Percentiles rank a stretch among this genome's conserved stretches.
phyloP scores from a whole-genome alignment of 2,797 vertebrate genomes.

The Sarcophilus harrisii region DNA sequence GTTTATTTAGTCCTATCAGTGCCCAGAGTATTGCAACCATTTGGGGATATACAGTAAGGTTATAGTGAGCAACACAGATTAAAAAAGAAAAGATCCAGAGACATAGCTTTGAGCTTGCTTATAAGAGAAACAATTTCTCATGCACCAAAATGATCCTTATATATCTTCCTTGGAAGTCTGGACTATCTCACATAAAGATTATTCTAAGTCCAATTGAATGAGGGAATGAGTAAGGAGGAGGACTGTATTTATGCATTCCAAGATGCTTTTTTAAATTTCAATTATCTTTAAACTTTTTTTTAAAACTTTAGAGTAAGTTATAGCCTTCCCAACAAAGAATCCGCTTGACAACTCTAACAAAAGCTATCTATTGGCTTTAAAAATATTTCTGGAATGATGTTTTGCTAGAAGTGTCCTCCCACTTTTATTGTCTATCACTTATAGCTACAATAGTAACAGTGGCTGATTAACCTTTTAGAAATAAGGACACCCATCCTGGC shows the following conservation, averaged over 20 bases:
- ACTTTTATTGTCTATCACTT: constrained; percentile 31
- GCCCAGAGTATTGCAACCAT: not conserved
- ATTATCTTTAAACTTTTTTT: not conserved
- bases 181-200: not conserved
- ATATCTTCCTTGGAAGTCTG: not conserved
- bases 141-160: not conserved
- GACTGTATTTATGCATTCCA: not conserved
- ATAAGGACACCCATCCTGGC: constrained; percentile 16
- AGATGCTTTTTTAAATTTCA: constrained; percentile 16
- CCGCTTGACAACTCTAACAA: constrained; percentile 48
- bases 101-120: not conserved
- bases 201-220: not conserved
- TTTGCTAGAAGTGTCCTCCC: constrained; percentile 47
- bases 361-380: constrained; percentile 48
- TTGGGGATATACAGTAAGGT: not conserved
- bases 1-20: not conserved
- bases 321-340: constrained; percentile 33
- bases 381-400: constrained; percentile 25
- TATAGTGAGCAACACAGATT: not conserved
- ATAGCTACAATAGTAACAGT: constrained; percentile 6
- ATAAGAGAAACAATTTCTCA: not conserved
- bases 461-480: constrained; percentile 43
- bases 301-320: constrained; percentile 12
- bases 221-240: not conserved
- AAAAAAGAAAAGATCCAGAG: not conserved